phyloP scores from a whole-genome alignment of 2,888 invertebrate genomes.

The Keiferia lycopersicella region DNA sequence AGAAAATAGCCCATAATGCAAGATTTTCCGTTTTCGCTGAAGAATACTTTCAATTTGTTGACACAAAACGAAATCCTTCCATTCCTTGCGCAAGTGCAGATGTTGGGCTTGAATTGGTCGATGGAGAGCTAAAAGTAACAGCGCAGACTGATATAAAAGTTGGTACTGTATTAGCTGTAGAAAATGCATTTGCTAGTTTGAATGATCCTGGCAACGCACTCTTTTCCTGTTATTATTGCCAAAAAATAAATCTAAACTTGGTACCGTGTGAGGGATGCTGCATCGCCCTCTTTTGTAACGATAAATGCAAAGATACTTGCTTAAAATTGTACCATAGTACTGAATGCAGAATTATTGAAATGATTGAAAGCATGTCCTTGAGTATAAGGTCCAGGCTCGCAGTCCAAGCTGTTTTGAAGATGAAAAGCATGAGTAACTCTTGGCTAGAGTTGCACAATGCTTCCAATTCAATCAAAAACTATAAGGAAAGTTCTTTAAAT shows the following conservation, averaged over 20 bases:
- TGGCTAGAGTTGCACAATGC: slow-evolving; percentile 39
- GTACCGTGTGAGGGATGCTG: slow-evolving; percentile 42
- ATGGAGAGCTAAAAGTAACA: slow-evolving; percentile 37
- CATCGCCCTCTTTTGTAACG: slow-evolving; percentile 40
- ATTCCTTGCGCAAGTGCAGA: slow-evolving; percentile 39
- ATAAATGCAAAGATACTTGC: slow-evolving; percentile 37
- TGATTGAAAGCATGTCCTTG: slow-evolving; percentile 25
- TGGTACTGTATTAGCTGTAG: slow-evolving; percentile 42
- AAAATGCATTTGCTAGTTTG: slow-evolving; percentile 37
- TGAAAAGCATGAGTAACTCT: slow-evolving; percentile 32
- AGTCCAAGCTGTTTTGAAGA: slow-evolving; percentile 39
- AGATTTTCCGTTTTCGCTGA: slow-evolving; percentile 14
- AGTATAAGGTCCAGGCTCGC: slow-evolving; percentile 25
- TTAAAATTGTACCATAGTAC: slow-evolving; percentile 36
- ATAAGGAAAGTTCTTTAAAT: slow-evolving; percentile 31
- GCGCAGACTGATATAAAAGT: slow-evolving; percentile 40
- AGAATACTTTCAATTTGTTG: slow-evolving; percentile 29
- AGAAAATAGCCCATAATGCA: slow-evolving; percentile 3
- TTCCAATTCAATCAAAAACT: slow-evolving; percentile 33
- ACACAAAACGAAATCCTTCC: slow-evolving; percentile 30
- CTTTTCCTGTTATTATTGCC: slow-evolving; percentile 41
- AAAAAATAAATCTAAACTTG: slow-evolving; percentile 38
- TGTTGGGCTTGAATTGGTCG: slow-evolving; percentile 34
- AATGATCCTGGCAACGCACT: slow-evolving; percentile 21
- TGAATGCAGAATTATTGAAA: slow-evolving; percentile 39